Evolutionary conservation across 2,888 invertebrate genomes (phyloP).

Genomic region (Hyles lineata): DNA sequence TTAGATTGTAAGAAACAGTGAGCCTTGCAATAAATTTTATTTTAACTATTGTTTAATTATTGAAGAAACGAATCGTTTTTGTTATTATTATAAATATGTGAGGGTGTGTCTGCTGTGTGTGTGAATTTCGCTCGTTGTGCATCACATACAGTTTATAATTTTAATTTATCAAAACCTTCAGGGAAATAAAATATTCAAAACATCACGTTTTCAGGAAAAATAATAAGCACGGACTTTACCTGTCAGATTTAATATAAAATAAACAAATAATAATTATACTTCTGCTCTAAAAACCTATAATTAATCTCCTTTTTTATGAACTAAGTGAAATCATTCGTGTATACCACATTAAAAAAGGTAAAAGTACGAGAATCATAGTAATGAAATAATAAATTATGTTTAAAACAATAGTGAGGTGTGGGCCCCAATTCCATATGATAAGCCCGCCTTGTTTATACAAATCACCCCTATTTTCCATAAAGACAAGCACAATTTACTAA

Average conservation of each 20-base stretch:
- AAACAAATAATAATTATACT: neutral
- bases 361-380: no score
- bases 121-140: conserved; percentile 57
- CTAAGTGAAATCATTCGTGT: no score
- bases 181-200: neutral
- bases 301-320: no score
- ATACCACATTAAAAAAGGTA: no score
- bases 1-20: conserved; percentile 55
- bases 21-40: conserved; percentile 42
- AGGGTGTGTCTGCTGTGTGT: conserved; percentile 46
- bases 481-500: no score
- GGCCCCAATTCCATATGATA: no score
- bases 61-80: conserved; percentile 45
- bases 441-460: no score
- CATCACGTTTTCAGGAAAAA: neutral
- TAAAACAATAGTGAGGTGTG: no score
- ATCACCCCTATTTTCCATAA: no score
- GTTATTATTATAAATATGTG: conserved; percentile 54
- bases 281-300: no score
- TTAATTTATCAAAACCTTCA: neutral
- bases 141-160: neutral
- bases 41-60: conserved; percentile 32
- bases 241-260: neutral
- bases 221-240: neutral
- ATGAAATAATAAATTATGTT: no score